Conservation (phyloP, 2,797 vertebrate species). For the Anguilla pacifica region DNA sequence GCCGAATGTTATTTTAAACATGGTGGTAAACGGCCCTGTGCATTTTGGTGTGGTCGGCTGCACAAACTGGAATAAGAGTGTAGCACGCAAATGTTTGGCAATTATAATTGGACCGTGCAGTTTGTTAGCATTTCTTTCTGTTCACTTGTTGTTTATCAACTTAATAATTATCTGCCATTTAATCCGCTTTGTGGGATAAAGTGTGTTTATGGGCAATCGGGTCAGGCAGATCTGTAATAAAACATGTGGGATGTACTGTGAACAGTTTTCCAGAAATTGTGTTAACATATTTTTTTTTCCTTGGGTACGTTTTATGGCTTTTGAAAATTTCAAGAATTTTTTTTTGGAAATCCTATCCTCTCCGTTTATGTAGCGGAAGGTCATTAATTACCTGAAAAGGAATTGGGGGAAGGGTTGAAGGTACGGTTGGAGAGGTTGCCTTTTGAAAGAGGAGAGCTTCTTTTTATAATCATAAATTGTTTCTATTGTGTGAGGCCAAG, state of each 20-base stretch:
- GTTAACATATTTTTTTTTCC: constrained; percentile 10
- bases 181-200: background rate
- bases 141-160: background rate
- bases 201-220: background rate
- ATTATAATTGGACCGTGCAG: background rate
- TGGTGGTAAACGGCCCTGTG: background rate
- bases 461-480: constrained; percentile 39
- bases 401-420: constrained; percentile 7
- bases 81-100: background rate
- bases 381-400: constrained; percentile 36
- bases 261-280: constrained; percentile 3
- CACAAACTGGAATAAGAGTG: background rate
- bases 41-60: background rate
- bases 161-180: background rate
- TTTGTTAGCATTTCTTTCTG: background rate
- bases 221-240: background rate
- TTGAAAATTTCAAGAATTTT: constrained; percentile 7
- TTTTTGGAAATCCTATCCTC: constrained; percentile 8
- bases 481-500: constrained; percentile 30
- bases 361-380: constrained; percentile 25
- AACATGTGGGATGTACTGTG: background rate
- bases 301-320: constrained; percentile 16
- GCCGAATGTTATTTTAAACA: background rate
- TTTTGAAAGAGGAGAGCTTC: constrained; percentile 30
- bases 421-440: constrained; percentile 13